Conservation (phyloP, 2,888 invertebrate genomes). For the Gasteruption jaculator region DNA sequence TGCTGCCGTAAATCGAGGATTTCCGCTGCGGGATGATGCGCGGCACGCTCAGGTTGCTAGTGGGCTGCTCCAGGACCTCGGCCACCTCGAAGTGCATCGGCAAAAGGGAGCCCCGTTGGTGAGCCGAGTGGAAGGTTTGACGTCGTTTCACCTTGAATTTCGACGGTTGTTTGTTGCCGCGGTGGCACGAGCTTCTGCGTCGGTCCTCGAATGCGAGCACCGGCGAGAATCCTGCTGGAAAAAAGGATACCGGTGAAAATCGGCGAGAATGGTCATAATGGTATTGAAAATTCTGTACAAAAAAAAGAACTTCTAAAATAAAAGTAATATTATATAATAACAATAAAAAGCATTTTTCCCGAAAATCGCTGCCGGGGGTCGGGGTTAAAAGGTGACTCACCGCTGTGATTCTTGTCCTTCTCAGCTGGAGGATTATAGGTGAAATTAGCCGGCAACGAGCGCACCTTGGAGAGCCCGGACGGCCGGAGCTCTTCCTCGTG, state of each 20-base stretch:
- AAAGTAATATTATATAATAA: too few species aligned
- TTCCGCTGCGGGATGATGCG: constrained; percentile 39
- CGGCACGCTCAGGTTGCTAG: constrained; percentile 43
- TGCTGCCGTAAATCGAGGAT: constrained; percentile 52
- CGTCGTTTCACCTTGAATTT: constrained; percentile 44
- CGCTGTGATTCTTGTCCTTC: constrained; percentile 34
- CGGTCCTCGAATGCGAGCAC: constrained; percentile 32
- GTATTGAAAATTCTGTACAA: too few species aligned
- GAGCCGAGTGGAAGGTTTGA: constrained; percentile 47
- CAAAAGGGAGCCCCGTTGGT: constrained; percentile 28
- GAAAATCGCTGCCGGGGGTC: too few species aligned
- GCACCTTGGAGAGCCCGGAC: constrained; percentile 56
- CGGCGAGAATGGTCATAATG: too few species aligned
- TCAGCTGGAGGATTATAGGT: constrained; percentile 72
- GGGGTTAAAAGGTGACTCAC: too few species aligned
- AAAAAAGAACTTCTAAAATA: not conserved
- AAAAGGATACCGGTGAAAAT: not conserved
- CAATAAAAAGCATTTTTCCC: too few species aligned
- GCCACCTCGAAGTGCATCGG: constrained; percentile 43
- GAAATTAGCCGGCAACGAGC: constrained; percentile 80
- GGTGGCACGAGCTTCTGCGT: constrained; percentile 36
- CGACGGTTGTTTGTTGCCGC: constrained; percentile 32
- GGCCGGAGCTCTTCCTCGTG: not conserved
- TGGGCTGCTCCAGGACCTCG: constrained; percentile 41
- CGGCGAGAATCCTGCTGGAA: constrained; percentile 34